A percentile compares a stretch with the other conserved stretches of the same genome.
phyloP scores from a whole-genome alignment of 2,113 vertebrate species.

The Semnornis frantzii region DNA sequence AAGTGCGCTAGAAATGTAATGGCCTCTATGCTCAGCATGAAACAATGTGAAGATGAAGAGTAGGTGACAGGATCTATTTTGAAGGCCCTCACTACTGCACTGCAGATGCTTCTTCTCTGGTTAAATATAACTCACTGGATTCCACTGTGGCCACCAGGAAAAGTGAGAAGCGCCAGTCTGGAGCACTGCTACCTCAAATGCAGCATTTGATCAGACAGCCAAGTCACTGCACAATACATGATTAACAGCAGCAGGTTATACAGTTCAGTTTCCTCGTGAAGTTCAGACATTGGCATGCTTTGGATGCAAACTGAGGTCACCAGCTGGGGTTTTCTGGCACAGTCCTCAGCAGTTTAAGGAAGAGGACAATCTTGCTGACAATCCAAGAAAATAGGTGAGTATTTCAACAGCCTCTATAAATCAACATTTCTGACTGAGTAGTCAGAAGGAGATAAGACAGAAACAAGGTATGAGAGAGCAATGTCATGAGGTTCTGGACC shows the following conservation, averaged over 20 bases:
- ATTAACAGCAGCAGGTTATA: neutral
- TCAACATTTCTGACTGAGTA: neutral
- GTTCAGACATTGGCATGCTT: constrained; percentile 16
- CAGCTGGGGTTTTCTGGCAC: constrained; percentile 39
- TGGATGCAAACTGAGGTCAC: constrained; percentile 51
- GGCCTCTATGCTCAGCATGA: neutral
- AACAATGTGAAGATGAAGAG: constrained; percentile 6
- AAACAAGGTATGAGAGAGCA: neutral
- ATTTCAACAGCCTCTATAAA: constrained; percentile 43
- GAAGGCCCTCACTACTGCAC: neutral
- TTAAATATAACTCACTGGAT: constrained; percentile 17
- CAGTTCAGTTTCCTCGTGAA: neutral
- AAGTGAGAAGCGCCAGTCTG: constrained; percentile 1
- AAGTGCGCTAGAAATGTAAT: neutral
- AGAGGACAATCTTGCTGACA: constrained; percentile 38
- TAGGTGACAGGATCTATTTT: neutral
- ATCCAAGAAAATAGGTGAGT: constrained; percentile 39
- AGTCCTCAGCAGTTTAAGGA: constrained; percentile 20
- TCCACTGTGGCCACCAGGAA: neutral
- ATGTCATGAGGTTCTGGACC: neutral
- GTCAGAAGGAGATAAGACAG: neutral
- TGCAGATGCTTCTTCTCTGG: neutral
- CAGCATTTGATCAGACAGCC: constrained; percentile 1
- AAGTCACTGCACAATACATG: neutral
- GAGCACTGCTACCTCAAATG: constrained; percentile 3